phyloP scores from a whole-genome alignment of 2,888 invertebrate species.

The Mimumesa dahlbomi region DNA sequence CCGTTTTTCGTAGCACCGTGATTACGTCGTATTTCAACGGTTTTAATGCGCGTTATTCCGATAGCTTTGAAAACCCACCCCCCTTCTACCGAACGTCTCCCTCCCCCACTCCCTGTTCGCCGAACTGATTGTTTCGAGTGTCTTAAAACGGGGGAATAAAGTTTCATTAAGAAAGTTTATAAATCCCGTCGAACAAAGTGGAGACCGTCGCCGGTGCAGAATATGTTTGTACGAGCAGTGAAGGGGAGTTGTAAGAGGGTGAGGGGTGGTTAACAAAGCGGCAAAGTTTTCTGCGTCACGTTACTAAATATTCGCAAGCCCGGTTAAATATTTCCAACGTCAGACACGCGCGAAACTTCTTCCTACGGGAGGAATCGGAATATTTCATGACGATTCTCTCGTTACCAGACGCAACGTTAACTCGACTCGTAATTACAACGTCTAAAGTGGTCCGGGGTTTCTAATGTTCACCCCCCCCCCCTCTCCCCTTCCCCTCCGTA shows the following conservation, averaged over 20 bases:
- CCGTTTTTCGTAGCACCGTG: too few species aligned
- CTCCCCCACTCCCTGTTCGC: too few species aligned
- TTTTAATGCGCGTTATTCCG: too few species aligned
- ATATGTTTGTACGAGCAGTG: slow-evolving; percentile 5
- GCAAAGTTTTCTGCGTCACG: slow-evolving; percentile 45
- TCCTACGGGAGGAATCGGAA: slow-evolving; percentile 36
- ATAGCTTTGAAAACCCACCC: too few species aligned
- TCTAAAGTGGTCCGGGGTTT: slow-evolving; percentile 4
- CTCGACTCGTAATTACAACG: slow-evolving; percentile 31
- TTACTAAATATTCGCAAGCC: slow-evolving; percentile 19
- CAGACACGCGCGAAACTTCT: slow-evolving; percentile 39
- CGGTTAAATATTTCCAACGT: slow-evolving; percentile 55
- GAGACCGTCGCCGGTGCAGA: background rate
- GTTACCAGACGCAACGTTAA: slow-evolving; percentile 19
- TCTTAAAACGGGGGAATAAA: slow-evolving; percentile 3
- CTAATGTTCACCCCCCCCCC: too few species aligned
- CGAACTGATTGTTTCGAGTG: too few species aligned
- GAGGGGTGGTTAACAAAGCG: too few species aligned
- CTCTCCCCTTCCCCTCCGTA: background rate
- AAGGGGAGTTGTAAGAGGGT: slow-evolving; percentile 4
- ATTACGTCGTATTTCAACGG: too few species aligned
- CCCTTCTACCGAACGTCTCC: too few species aligned
- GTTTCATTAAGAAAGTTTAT: slow-evolving; percentile 12
- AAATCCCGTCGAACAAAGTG: slow-evolving; percentile 12
- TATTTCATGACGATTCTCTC: slow-evolving; percentile 48